Evolutionary conservation across 2,888 invertebrate species (phyloP).

Genomic region (Rotaria magnacalcarata): DNA sequence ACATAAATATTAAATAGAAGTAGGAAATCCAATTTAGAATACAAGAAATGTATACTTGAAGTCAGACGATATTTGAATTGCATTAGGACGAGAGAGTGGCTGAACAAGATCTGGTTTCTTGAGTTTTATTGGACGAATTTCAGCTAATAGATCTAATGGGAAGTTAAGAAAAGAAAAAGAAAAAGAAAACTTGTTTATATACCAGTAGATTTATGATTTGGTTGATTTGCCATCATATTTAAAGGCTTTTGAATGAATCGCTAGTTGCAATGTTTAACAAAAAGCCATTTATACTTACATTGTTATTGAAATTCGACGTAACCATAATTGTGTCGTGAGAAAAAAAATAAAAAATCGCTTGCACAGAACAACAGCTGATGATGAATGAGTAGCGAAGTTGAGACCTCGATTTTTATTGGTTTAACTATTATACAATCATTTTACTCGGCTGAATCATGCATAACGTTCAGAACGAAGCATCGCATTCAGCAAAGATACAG

Average conservation of each 20-base stretch:
- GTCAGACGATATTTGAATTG: not conserved
- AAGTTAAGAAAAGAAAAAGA: not conserved
- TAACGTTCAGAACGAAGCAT: too few relatives aligned
- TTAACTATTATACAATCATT: not conserved
- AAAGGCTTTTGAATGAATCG: not conserved
- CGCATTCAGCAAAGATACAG: too few relatives aligned
- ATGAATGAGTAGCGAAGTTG: not conserved
- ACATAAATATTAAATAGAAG: too few relatives aligned
- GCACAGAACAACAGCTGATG: not conserved
- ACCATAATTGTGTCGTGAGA: too few relatives aligned
- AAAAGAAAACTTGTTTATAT: not conserved
- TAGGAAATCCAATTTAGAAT: too few relatives aligned
- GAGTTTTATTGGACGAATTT: not conserved
- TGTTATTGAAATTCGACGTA: too few relatives aligned
- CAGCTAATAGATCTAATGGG: not conserved
- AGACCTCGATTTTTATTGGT: not conserved
- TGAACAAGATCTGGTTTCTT: not conserved
- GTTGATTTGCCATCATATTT: conserved; percentile 2
- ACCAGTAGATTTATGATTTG: not conserved
- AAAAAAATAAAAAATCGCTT: not conserved
- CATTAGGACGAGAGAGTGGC: not conserved
- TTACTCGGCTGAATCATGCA: too few relatives aligned
- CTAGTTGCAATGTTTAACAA: too few relatives aligned
- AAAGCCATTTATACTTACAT: too few relatives aligned
- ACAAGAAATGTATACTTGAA: not conserved